Evolutionary conservation across 2,113 vertebrate species (phyloP).

Genomic region (Guaruba guarouba): DNA sequence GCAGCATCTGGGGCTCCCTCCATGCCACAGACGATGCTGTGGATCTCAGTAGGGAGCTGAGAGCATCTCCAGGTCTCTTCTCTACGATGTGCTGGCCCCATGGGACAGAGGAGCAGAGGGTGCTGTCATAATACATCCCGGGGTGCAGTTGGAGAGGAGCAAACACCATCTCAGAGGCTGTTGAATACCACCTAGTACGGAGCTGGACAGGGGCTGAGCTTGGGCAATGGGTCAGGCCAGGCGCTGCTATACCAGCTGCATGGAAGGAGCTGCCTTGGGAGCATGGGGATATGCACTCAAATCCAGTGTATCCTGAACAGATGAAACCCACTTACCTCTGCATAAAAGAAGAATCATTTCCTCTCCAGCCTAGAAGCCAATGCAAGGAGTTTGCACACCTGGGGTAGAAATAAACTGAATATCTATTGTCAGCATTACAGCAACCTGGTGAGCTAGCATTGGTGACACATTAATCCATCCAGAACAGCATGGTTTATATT

Average conservation of each 20-base stretch:
- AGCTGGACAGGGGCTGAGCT: neutral
- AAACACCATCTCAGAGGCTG: neutral
- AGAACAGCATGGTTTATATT: neutral
- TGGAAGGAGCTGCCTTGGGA: fast-evolving
- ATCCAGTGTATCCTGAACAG: fast-evolving
- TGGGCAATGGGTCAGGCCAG: neutral
- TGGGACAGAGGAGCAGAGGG: neutral
- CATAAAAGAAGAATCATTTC: neutral
- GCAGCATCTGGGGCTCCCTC: neutral
- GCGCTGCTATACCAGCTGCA: fast-evolving
- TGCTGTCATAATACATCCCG: neutral
- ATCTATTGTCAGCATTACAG: neutral
- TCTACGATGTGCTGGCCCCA: neutral
- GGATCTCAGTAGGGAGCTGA: neutral
- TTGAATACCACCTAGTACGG: fast-evolving
- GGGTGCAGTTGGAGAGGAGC: neutral
- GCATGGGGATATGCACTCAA: neutral
- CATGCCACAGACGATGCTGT: fast-evolving
- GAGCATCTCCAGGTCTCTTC: neutral
- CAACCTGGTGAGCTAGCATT: neutral
- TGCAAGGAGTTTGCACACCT: neutral
- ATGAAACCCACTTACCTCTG: fast-evolving
- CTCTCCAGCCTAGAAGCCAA: neutral
- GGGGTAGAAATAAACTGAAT: neutral
- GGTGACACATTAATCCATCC: neutral